A percentile compares a stretch with the other conserved stretches of the same genome.
These are phyloP conservation scores for Mesoclemmys tuberculata DNA, from an alignment of 2,113 vertebrate species.

Conservation along the genomic window DNA sequence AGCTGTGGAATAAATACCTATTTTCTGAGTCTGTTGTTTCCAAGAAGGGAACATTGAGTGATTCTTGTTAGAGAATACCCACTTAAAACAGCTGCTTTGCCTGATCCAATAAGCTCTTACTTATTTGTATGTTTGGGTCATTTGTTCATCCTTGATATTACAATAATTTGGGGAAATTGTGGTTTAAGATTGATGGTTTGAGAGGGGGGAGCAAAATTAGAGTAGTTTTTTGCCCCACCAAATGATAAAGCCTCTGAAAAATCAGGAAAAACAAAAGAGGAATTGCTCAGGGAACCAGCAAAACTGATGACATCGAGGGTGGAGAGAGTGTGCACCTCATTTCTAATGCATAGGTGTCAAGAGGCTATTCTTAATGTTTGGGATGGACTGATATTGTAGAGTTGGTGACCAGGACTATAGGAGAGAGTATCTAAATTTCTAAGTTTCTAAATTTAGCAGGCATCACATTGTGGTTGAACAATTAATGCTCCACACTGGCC, in stretches of 20 bases:
- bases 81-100: conserved; percentile 1
- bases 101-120: neutral
- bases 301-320: neutral
- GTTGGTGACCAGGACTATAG: neutral
- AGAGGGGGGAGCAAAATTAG: neutral
- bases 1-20: conserved; percentile 33
- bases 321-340: neutral
- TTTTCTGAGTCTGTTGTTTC: conserved; percentile 18
- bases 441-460: neutral
- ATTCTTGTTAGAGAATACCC: conserved; percentile 10
- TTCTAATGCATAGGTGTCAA: neutral
- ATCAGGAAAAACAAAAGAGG: neutral
- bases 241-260: neutral
- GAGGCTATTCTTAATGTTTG: neutral
- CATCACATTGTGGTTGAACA: neutral
- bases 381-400: neutral
- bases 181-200: neutral
- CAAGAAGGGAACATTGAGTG: neutral
- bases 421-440: neutral
- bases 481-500: neutral
- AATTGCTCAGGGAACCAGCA: neutral
- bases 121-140: neutral
- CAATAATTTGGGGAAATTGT: neutral
- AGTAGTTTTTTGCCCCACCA: neutral
- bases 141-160: neutral